Conservation (phyloP, 2,888 invertebrate species). For the Cartodere bifasciata region DNA sequence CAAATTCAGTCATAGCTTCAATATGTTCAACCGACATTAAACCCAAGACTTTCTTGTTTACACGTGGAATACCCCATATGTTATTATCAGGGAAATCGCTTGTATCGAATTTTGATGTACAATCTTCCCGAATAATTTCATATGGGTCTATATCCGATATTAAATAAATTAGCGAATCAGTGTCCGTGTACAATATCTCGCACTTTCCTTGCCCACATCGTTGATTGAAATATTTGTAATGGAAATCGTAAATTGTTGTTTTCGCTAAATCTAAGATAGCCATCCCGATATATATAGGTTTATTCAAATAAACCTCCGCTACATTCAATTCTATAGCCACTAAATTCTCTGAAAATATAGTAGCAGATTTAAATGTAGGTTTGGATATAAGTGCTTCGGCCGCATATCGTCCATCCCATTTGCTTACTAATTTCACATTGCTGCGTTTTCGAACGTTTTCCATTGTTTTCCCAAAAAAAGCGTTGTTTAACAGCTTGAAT, state of each 20-base stretch:
- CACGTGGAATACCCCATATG: conserved; percentile 14
- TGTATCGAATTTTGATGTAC: background rate
- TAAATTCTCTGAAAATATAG: conserved; percentile 2
- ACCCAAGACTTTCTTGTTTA: conserved; percentile 21
- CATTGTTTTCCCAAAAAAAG: conserved; percentile 9
- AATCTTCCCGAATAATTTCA: conserved; percentile 1
- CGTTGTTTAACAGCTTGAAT: conserved; percentile 15
- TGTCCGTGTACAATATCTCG: background rate
- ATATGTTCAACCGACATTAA: conserved; percentile 7
- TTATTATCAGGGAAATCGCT: conserved; percentile 6
- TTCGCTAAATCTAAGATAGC: conserved; percentile 7
- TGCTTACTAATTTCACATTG: background rate
- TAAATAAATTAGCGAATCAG: conserved; percentile 2
- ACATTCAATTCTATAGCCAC: conserved; percentile 4
- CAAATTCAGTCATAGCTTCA: conserved; percentile 1
- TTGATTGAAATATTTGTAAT: conserved; percentile 1
- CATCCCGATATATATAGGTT: conserved; percentile 7
- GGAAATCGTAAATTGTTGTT: conserved; percentile 4
- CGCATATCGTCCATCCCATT: conserved; percentile 4
- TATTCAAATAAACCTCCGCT: conserved; percentile 3
- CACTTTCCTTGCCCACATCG: conserved; percentile 1
- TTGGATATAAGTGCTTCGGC: conserved; percentile 2
- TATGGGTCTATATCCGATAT: background rate
- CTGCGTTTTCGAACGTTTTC: conserved; percentile 1
- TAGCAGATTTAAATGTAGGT: background rate